These are phyloP conservation scores for Gila orcuttii DNA, from an alignment of 2,113 vertebrate species.

Conservation along the genomic window DNA sequence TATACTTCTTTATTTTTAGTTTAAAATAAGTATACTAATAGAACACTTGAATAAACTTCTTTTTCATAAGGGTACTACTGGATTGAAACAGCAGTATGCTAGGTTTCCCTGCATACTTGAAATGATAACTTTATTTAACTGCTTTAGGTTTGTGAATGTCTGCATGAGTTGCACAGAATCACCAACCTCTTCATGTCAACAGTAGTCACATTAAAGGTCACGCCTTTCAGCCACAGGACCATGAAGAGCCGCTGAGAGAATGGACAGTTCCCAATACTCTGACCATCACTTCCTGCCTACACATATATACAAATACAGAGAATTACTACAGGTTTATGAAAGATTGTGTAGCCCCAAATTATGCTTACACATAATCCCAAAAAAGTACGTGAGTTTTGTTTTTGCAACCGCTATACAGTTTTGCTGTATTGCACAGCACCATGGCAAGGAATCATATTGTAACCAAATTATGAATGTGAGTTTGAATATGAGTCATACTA, in stretches of 20 bases:
- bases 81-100: neutral
- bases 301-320: conserved; percentile 34
- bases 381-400: neutral
- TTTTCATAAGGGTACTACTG: neutral
- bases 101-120: neutral
- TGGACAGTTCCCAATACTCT: conserved; percentile 91
- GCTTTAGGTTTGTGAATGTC: neutral
- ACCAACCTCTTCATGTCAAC: conserved; percentile 89
- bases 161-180: neutral
- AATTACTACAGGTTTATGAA: neutral
- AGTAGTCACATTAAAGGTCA: conserved; percentile 90
- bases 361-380: neutral
- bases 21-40: too few relatives aligned
- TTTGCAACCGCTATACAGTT: neutral
- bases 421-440: neutral
- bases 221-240: conserved; percentile 92
- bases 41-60: too few relatives aligned
- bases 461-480: too few relatives aligned
- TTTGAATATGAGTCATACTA: too few relatives aligned
- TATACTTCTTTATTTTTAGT: too few relatives aligned
- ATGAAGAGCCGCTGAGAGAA: conserved; percentile 93
- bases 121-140: neutral
- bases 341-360: neutral
- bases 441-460: neutral
- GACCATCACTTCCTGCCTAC: conserved; percentile 89